Evolutionary conservation across 2,113 vertebrate species (phyloP), one percentile per base, ranked within the genome.

Genomic region (Isurus oxyrinchus): DNA sequence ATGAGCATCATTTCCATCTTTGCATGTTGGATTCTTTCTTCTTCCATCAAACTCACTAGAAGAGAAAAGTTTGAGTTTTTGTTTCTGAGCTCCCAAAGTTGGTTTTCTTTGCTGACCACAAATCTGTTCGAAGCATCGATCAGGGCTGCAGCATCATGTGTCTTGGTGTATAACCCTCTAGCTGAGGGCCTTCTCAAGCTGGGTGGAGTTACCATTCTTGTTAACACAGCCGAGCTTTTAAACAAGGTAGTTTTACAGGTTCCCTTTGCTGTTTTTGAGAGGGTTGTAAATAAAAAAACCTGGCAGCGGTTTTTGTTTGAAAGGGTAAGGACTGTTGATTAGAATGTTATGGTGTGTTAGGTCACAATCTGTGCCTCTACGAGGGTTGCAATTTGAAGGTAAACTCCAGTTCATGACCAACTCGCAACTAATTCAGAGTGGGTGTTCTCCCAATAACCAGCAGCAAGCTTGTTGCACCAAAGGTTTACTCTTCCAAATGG

Each of bases 291-390:
- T 66, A 63, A 93, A 93, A 94, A 93, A 40, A 66, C 8, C 57
- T 63, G 94, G 66, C 35, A 40, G 59, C 10, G 63, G 66, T 69
- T 95, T 67, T 95, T 95, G 66, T 95, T 95, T 95, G 94, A 95
- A 95, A 95, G 94, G 44, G 10, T 95, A 72, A 72, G 63, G 6
- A 69, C 94, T 69, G 94, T 95, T 95, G 94, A 27, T 95, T 95
- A 95, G 94, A 95, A 95, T 72, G 94, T 95, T 95, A 7, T 5
- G 40, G 94, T 49, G 44, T 49, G n/a, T 95, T 95, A 67, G 63
- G 63, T 95, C 94, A 95, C 63, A 95, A 95, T 95, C 94, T 72
- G 66, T 72, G n/a, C 44, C 7, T 40, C 94, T 4, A 44, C 1
- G 25, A 72, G 66, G 44, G 94, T 95, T 69, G 40, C 40, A 16